Conservation (phyloP, 2,797 vertebrate species). For the Dipus sagitta region DNA sequence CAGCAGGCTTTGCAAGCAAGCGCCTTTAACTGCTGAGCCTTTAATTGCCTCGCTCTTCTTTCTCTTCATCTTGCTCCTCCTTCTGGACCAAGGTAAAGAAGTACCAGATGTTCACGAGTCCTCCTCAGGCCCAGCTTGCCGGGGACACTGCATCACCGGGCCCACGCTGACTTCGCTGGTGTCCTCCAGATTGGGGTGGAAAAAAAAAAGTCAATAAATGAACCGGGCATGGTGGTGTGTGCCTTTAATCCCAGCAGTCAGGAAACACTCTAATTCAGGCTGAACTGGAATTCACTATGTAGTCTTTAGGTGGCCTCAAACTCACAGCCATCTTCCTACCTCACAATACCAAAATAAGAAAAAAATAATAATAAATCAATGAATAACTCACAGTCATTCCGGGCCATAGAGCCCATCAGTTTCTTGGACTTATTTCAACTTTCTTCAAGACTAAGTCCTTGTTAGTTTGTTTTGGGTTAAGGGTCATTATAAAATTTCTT, state of each 20-base stretch:
- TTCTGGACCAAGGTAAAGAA: slow-evolving; percentile 1
- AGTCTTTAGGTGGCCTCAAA: too few relatives aligned
- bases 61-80: neutral
- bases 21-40: too few relatives aligned
- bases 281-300: too few relatives aligned
- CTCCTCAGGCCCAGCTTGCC: neutral
- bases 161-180: neutral
- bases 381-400: neutral
- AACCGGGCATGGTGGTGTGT: too few relatives aligned
- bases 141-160: neutral
- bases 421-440: slow-evolving; percentile 43
- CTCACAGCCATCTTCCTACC: too few relatives aligned
- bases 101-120: neutral
- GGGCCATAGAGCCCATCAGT: neutral
- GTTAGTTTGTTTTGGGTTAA: slow-evolving; percentile 13
- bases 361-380: neutral
- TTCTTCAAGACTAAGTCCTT: slow-evolving; percentile 47
- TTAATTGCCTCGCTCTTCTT: neutral
- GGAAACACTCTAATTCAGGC: too few relatives aligned
- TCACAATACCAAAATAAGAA: too few relatives aligned
- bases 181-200: neutral
- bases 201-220: too few relatives aligned
- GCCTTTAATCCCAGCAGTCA: too few relatives aligned
- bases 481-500: neutral
- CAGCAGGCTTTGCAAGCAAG: too few relatives aligned